phyloP scores from a whole-genome alignment of 2,113 vertebrate genomes.

The Theristicus caerulescens region DNA sequence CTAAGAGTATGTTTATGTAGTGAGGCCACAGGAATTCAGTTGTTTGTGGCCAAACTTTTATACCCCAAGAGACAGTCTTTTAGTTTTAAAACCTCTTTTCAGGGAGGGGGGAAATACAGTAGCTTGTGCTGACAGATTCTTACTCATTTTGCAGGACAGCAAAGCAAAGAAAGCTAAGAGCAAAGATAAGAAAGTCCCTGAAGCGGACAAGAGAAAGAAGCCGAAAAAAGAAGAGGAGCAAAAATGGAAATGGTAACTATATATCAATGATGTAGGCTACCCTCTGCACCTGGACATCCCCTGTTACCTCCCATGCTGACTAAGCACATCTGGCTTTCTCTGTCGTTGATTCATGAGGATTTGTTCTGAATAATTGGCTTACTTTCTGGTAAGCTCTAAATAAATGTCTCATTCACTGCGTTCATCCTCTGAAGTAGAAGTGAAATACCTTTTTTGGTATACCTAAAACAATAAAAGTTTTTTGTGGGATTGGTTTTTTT shows the following conservation, averaged over 20 bases:
- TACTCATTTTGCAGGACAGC: slow-evolving; percentile 73
- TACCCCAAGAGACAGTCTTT: not conserved
- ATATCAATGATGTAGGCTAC: not conserved
- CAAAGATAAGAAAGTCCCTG: slow-evolving; percentile 85
- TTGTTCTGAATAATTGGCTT: slow-evolving; percentile 41
- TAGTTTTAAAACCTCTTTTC: not conserved
- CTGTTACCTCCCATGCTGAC: not conserved
- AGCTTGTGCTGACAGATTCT: not conserved
- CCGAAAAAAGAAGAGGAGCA: slow-evolving; percentile 92
- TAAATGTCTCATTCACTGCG: not conserved
- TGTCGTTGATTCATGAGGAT: slow-evolving; percentile 9
- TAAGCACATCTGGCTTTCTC: slow-evolving; percentile 10
- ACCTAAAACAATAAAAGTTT: not conserved
- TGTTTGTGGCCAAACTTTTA: not conserved
- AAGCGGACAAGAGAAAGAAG: slow-evolving; percentile 87
- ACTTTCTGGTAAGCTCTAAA: slow-evolving; percentile 27
- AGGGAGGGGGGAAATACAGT: not conserved
- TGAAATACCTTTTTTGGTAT: not conserved
- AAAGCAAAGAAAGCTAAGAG: slow-evolving; percentile 90
- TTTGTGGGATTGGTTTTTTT: not conserved
- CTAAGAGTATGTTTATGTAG: not conserved
- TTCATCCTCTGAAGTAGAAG: not conserved
- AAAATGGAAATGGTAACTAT: slow-evolving; percentile 95
- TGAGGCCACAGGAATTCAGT: not conserved
- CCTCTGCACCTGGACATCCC: not conserved